Conservation (phyloP, 2,797 vertebrate genomes). For the Mus caroli region DNA sequence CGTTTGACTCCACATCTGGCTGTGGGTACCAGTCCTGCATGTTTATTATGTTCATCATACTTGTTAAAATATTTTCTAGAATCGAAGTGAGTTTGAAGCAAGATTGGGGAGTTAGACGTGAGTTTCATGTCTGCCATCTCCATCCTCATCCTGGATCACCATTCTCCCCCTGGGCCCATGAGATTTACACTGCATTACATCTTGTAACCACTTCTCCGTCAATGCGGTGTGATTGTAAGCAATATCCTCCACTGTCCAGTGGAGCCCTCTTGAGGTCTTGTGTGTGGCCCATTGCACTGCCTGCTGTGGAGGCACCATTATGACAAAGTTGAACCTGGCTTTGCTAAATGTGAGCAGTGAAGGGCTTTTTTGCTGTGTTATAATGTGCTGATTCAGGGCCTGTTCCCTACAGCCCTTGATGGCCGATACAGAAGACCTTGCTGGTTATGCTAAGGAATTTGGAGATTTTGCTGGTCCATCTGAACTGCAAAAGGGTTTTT, state of each 20-base stretch:
- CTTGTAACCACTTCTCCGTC: neutral
- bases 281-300: accelerated
- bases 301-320: neutral
- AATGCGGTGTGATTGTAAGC: neutral
- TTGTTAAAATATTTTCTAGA: neutral
- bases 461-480: neutral
- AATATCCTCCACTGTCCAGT: too few relatives aligned
- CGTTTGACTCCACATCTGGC: too few relatives aligned
- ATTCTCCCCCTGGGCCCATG: neutral
- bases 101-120: neutral
- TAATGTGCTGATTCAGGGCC: neutral
- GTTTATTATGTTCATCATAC: neutral
- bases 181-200: neutral
- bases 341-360: neutral
- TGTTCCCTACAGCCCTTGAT: neutral
- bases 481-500: neutral
- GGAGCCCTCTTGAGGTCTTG: neutral
- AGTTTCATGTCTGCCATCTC: neutral
- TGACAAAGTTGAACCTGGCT: accelerated
- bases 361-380: neutral
- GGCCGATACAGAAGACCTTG: neutral
- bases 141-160: accelerated
- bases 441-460: neutral
- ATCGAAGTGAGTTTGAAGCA: neutral
- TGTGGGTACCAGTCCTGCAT: neutral